Percentiles rank a stretch among this genome's conserved stretches.
These are phyloP conservation scores for Cephalopterus ornatus DNA, from an alignment of 2,113 vertebrate species.

Conservation along the genomic window DNA sequence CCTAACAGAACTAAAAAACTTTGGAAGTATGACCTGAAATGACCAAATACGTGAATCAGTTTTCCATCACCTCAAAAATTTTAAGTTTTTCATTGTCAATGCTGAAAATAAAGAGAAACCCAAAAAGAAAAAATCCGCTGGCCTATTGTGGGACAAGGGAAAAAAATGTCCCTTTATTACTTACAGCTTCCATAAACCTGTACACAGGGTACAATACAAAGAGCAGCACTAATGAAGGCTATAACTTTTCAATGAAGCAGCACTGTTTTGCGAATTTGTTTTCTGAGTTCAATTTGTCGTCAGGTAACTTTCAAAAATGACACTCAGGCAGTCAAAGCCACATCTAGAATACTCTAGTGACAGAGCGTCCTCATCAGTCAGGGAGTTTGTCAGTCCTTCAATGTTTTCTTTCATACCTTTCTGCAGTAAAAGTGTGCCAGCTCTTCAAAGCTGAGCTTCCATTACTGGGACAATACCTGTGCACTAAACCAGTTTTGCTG, in stretches of 20 bases:
- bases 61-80: not conserved
- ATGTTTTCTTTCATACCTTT: not conserved
- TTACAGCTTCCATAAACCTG: not conserved
- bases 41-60: not conserved
- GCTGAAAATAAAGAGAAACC: not conserved
- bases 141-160: not conserved
- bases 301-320: not conserved
- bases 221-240: not conserved
- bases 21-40: not conserved
- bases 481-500: not conserved
- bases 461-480: not conserved
- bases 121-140: not conserved
- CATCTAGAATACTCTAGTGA: not conserved
- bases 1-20: not conserved
- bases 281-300: not conserved
- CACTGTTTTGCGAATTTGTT: not conserved
- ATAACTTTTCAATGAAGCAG: not conserved
- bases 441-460: not conserved
- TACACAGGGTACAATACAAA: not conserved
- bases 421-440: not conserved
- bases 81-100: not conserved
- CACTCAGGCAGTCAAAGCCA: not conserved
- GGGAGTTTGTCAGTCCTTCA: not conserved
- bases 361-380: not conserved
- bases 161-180: not conserved